Evolutionary conservation across 2,888 invertebrate species (phyloP).

Genomic region (Melanotus villosus): DNA sequence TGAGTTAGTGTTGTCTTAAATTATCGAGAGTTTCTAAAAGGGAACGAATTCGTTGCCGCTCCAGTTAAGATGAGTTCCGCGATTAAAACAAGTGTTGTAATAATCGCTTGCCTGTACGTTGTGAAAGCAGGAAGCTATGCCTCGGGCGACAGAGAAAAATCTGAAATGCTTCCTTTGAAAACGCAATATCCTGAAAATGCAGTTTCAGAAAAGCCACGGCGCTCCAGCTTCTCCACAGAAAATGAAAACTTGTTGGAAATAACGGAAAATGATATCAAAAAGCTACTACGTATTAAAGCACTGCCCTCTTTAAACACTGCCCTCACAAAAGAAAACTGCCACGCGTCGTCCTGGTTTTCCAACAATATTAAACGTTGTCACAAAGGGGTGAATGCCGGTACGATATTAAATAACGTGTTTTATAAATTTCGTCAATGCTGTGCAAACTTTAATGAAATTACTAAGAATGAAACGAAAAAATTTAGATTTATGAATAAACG

Average conservation of each 20-base stretch:
- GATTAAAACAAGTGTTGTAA: conserved; percentile 6
- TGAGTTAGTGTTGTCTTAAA: too few species aligned
- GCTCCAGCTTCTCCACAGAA: background rate
- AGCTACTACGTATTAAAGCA: conserved; percentile 22
- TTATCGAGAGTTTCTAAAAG: background rate
- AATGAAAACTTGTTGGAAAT: conserved; percentile 21
- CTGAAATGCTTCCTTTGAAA: background rate
- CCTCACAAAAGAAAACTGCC: conserved; percentile 25
- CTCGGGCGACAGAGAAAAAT: background rate
- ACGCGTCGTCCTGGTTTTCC: background rate
- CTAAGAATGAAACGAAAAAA: too few species aligned
- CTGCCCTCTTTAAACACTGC: conserved; percentile 20
- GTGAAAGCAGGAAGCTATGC: background rate
- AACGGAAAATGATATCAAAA: conserved; percentile 28
- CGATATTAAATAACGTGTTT: conserved; percentile 17
- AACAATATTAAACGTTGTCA: conserved; percentile 23
- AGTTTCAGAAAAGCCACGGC: background rate
- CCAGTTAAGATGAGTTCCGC: conserved; percentile 2
- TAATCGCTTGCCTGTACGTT: background rate
- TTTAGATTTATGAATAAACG: too few species aligned
- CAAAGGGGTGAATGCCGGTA: background rate
- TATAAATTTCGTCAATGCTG: conserved; percentile 8
- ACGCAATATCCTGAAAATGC: conserved; percentile 23
- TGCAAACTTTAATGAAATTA: background rate
- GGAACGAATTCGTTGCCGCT: background rate